A percentile compares a stretch with the other conserved stretches of the same genome.
Conservation (phyloP, 2,797 vertebrate genomes). For the Chaetodon trifasciatus region DNA sequence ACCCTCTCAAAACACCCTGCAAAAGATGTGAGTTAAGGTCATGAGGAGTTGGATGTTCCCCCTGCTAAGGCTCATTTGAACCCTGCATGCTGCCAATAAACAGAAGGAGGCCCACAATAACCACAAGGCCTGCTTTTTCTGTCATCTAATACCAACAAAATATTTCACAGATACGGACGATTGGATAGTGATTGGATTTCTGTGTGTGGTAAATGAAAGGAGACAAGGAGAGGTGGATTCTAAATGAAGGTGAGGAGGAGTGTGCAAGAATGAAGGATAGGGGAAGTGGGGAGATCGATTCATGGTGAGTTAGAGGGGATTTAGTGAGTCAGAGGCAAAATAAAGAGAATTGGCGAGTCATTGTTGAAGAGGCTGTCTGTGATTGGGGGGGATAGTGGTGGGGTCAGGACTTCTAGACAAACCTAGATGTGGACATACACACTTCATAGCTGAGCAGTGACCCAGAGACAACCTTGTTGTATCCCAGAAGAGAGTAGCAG, state of each 20-base stretch:
- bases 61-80: conserved; percentile 60
- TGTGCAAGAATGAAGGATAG: conserved; percentile 60
- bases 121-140: conserved; percentile 58
- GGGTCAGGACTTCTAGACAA: conserved; percentile 32
- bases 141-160: conserved; percentile 80
- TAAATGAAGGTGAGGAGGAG: conserved; percentile 75
- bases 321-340: conserved; percentile 69
- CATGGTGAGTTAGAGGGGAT: conserved; percentile 71
- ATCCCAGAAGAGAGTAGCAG: conserved; percentile 30
- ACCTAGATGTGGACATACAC: conserved; percentile 21
- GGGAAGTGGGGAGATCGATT: conserved; percentile 71
- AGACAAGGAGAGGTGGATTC: conserved; percentile 75
- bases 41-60: conserved; percentile 25
- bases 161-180: conserved; percentile 81
- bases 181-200: conserved; percentile 83
- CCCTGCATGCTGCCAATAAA: conserved; percentile 50
- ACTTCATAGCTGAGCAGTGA: conserved; percentile 46
- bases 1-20: conserved; percentile 6
- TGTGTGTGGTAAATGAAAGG: conserved; percentile 78
- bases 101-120: conserved; percentile 56
- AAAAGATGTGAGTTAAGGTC: conserved; percentile 50
- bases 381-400: conserved; percentile 21
- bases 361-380: conserved; percentile 45
- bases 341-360: conserved; percentile 61
- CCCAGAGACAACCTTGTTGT: conserved; percentile 65